Evolutionary conservation across 2,797 vertebrate species (phyloP).

Genomic region (Myotis daubentonii): DNA sequence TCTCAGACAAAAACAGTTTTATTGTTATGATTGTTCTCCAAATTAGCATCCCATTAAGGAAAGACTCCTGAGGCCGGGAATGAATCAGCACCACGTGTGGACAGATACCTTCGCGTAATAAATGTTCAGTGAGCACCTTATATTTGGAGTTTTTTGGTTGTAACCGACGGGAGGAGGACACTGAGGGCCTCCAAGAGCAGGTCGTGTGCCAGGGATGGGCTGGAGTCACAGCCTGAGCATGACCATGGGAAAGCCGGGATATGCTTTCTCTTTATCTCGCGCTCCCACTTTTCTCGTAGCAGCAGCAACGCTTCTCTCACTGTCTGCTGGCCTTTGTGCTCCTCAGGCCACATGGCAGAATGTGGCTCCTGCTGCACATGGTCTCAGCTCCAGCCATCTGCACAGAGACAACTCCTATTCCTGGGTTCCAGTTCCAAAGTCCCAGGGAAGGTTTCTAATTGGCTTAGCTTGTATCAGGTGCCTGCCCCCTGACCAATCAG

Average conservation of each 20-base stretch:
- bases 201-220: fast-evolving
- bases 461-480: background rate
- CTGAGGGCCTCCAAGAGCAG: background rate
- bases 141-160: background rate
- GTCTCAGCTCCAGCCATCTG: background rate
- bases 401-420: background rate
- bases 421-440: background rate
- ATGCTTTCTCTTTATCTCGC: background rate
- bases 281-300: background rate
- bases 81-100: background rate
- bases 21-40: background rate
- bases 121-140: background rate
- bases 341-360: background rate
- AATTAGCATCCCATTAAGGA: background rate
- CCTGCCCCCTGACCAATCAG: background rate
- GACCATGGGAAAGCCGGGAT: fast-evolving
- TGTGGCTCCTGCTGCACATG: fast-evolving
- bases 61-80: background rate
- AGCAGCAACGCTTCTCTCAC: background rate
- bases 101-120: background rate
- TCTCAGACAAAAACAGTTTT: background rate
- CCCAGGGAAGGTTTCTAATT: background rate
- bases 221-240: background rate
- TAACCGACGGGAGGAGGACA: background rate
- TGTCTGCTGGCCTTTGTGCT: background rate